phyloP scores from a whole-genome alignment of 2,797 vertebrate species.

The Eupleurogrammus muticus region DNA sequence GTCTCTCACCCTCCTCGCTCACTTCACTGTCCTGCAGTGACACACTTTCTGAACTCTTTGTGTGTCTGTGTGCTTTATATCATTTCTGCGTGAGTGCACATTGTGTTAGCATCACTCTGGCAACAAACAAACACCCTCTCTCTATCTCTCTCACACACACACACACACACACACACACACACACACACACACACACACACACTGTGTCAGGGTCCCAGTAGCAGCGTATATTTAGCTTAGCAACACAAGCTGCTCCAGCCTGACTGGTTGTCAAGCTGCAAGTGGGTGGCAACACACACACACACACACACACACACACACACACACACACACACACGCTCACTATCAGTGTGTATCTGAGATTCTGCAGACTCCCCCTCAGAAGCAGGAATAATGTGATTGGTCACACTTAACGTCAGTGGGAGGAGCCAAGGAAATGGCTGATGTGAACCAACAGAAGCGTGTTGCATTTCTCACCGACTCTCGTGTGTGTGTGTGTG shows the following conservation, averaged over 20 bases:
- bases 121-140: constrained; percentile 23
- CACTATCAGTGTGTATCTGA: not conserved
- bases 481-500: too few relatives aligned
- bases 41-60: constrained; percentile 29
- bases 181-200: constrained; percentile 14
- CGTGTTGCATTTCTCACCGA: too few relatives aligned
- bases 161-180: constrained; percentile 31
- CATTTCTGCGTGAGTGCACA: constrained; percentile 51
- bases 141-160: constrained; percentile 16
- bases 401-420: constrained; percentile 36
- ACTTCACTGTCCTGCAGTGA: constrained; percentile 22
- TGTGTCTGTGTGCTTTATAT: constrained; percentile 17
- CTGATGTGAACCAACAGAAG: not conserved
- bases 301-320: constrained; percentile 7
- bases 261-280: constrained; percentile 61
- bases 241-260: constrained; percentile 65
- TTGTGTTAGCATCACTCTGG: constrained; percentile 42
- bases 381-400: constrained; percentile 16
- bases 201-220: constrained; percentile 20
- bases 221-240: constrained; percentile 72
- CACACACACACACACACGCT: constrained; percentile 21
- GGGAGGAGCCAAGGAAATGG: constrained; percentile 19
- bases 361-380: constrained; percentile 8
- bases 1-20: constrained; percentile 6
- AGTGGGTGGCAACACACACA: constrained; percentile 48